These are phyloP conservation scores for Cynodonichthys magdalenae DNA, from an alignment of 2,797 vertebrate species.

Conservation along the genomic window DNA sequence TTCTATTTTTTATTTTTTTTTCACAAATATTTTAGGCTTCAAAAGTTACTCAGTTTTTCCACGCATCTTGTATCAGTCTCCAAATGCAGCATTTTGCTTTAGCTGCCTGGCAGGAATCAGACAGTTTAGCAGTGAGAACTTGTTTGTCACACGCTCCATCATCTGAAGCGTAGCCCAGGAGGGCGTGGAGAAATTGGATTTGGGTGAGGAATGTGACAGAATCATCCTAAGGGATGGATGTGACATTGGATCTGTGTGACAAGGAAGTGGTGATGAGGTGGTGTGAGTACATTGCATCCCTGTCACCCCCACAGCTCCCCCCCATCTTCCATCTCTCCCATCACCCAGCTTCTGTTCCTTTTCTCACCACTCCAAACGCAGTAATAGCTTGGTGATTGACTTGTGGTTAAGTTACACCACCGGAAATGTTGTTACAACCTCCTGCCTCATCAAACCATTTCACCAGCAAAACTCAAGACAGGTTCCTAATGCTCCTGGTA, in stretches of 20 bases:
- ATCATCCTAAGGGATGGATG: slow-evolving; percentile 71
- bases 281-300: slow-evolving; percentile 59
- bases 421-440: slow-evolving; percentile 68
- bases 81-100: slow-evolving; percentile 62
- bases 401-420: slow-evolving; percentile 71
- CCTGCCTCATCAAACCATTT: slow-evolving; percentile 64
- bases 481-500: slow-evolving; percentile 62
- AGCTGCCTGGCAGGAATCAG: slow-evolving; percentile 65
- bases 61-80: slow-evolving; percentile 46
- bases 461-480: slow-evolving; percentile 53
- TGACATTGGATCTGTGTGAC: slow-evolving; percentile 70
- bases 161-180: slow-evolving; percentile 71
- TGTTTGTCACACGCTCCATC: slow-evolving; percentile 75
- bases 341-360: slow-evolving; percentile 42
- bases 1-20: slow-evolving; percentile 12
- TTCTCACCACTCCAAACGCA: slow-evolving; percentile 54
- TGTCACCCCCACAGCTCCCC: slow-evolving; percentile 42
- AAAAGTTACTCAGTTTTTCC: slow-evolving; percentile 38
- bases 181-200: slow-evolving; percentile 77
- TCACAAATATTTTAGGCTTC: slow-evolving; percentile 23
- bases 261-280: slow-evolving; percentile 70
- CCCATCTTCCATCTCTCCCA: slow-evolving; percentile 34
- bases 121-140: slow-evolving; percentile 69
- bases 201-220: slow-evolving; percentile 76
- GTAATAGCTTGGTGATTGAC: slow-evolving; percentile 75